These are phyloP conservation scores for Sinocyclocheilus grahami DNA, from an alignment of 2,113 vertebrate species.

Conservation along the genomic window DNA sequence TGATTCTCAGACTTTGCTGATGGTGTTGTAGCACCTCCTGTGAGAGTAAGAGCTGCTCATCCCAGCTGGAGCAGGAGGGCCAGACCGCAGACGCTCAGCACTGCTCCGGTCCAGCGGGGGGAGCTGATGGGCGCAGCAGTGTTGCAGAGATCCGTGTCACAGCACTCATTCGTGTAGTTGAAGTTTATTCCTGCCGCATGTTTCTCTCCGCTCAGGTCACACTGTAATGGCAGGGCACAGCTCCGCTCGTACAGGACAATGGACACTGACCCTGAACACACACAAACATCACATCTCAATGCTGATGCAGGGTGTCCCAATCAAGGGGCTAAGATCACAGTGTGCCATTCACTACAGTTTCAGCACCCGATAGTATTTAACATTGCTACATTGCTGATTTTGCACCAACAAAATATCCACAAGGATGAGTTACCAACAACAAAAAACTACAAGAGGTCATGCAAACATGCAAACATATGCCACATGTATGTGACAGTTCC, in stretches of 20 bases:
- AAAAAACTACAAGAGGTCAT: not conserved
- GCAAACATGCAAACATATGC: not conserved
- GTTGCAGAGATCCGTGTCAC: slow-evolving; percentile 77
- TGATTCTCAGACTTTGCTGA: not conserved
- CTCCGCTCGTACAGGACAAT: slow-evolving; percentile 75
- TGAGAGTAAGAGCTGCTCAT: slow-evolving; percentile 47
- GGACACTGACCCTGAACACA: slow-evolving; percentile 61
- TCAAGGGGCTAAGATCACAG: not conserved
- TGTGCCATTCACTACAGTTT: not conserved
- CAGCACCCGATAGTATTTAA: not conserved
- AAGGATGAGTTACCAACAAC: not conserved
- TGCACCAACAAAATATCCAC: not conserved
- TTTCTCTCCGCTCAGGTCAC: slow-evolving; percentile 67
- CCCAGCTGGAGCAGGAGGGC: slow-evolving; percentile 55
- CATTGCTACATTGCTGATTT: too few species aligned
- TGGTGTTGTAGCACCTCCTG: not conserved
- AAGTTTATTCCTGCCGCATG: slow-evolving; percentile 69
- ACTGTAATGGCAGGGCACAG: slow-evolving; percentile 71
- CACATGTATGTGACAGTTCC: not conserved
- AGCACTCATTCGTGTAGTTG: slow-evolving; percentile 75
- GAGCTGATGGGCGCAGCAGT: slow-evolving; percentile 34
- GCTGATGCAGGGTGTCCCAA: not conserved
- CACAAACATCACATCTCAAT: not conserved
- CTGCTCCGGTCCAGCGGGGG: slow-evolving; percentile 50
- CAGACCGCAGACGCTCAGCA: slow-evolving; percentile 56